These are phyloP conservation scores for Eclectus roratus DNA, from an alignment of 2,113 vertebrate species.

Conservation along the genomic window DNA sequence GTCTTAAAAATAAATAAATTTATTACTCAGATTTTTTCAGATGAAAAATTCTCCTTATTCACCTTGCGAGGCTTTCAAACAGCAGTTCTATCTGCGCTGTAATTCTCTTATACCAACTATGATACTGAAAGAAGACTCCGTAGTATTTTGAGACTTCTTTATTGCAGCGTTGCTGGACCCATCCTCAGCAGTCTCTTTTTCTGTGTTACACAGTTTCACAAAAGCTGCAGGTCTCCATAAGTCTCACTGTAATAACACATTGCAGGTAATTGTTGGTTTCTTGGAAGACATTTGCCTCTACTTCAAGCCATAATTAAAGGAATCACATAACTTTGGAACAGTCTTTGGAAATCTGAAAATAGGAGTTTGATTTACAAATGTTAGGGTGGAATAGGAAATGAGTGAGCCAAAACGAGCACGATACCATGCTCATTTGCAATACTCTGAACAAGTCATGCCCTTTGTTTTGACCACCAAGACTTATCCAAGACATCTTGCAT, in stretches of 20 bases:
- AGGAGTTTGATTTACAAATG: conserved; percentile 71
- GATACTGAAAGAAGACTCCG: background rate
- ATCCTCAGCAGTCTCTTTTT: conserved; percentile 22
- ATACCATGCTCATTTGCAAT: background rate
- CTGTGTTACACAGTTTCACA: conserved; percentile 44
- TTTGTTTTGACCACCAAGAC: background rate
- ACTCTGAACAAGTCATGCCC: background rate
- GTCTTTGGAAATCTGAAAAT: conserved; percentile 74
- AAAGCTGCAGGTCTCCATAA: conserved; percentile 59
- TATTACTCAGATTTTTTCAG: background rate
- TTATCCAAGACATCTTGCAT: background rate
- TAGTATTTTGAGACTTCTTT: conserved; percentile 10
- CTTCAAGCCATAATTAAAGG: conserved; percentile 78
- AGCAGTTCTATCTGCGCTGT: background rate
- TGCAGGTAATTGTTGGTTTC: conserved; percentile 73
- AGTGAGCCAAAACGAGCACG: conserved; percentile 62
- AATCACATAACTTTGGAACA: conserved; percentile 63
- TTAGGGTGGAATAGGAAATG: conserved; percentile 64
- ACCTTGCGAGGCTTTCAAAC: background rate
- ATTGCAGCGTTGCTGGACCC: conserved; percentile 3
- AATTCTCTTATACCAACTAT: background rate
- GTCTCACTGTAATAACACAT: conserved; percentile 68
- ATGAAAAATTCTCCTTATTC: background rate
- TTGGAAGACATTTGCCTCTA: conserved; percentile 62
- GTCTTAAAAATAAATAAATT: background rate